These are phyloP conservation scores for Trachemys scripta DNA, from an alignment of 2,113 vertebrate genomes.

Conservation along the genomic window DNA sequence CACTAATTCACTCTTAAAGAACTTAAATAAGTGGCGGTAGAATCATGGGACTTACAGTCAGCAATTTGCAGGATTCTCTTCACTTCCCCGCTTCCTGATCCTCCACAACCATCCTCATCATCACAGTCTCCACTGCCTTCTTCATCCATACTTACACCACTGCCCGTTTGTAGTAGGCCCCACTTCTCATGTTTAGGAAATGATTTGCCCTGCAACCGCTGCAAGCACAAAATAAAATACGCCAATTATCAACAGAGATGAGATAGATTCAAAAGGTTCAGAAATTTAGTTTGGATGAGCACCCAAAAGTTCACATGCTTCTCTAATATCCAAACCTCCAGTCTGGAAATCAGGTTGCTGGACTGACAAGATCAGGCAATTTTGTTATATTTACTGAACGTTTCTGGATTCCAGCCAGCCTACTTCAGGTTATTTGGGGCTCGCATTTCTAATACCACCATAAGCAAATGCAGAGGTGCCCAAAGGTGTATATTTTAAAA, in stretches of 20 bases:
- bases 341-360: neutral
- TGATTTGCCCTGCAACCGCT: slow-evolving; percentile 86
- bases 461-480: neutral
- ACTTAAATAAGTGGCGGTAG: neutral
- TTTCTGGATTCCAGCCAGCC: neutral
- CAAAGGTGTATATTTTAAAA: neutral
- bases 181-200: slow-evolving; percentile 83
- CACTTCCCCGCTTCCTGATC: slow-evolving; percentile 84
- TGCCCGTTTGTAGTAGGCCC: slow-evolving; percentile 84
- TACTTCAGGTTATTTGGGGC: neutral
- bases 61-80: slow-evolving; percentile 77
- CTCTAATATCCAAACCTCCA: neutral
- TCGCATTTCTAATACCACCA: neutral
- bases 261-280: neutral
- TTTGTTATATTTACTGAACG: neutral
- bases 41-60: slow-evolving; percentile 82
- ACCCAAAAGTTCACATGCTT: neutral
- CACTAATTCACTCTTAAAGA: neutral
- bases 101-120: slow-evolving; percentile 88
- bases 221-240: neutral
- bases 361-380: neutral
- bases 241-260: neutral
- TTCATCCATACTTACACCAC: slow-evolving; percentile 78
- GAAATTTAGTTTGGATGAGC: neutral
- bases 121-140: slow-evolving; percentile 90